These are phyloP conservation scores for Eumeta japonica DNA, from an alignment of 1,140 invertebrate species.

Conservation along the genomic window DNA sequence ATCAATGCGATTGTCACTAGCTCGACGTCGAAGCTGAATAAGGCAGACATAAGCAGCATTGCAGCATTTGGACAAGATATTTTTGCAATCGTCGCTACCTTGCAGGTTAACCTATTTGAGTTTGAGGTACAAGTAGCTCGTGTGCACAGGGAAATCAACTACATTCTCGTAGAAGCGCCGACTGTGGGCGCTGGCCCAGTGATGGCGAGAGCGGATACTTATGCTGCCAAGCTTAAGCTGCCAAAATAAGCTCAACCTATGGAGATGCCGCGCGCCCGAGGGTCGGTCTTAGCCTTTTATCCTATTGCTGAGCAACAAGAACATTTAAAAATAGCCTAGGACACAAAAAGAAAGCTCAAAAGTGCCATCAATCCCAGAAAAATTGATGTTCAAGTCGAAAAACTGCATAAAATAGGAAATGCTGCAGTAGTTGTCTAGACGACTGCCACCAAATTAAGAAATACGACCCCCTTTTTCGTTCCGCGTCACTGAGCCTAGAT, in stretches of 20 bases:
- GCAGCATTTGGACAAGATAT: no score
- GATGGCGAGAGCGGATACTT: not conserved
- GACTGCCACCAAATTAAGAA: not conserved
- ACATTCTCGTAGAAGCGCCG: no score
- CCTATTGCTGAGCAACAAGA: not conserved
- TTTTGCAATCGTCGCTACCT: no score
- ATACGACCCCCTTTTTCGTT: constrained; percentile 2
- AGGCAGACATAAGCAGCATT: no score
- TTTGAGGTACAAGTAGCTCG: no score
- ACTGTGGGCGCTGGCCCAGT: no score
- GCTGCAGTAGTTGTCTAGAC: constrained; percentile 9
- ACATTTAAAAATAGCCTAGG: not conserved
- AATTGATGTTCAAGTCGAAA: not conserved
- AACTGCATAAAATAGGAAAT: constrained; percentile 8
- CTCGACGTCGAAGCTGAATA: no score
- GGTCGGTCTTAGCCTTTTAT: not conserved
- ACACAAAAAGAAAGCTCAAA: not conserved
- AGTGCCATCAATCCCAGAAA: not conserved
- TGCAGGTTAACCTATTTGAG: no score
- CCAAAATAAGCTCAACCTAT: not conserved
- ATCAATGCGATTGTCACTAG: no score
- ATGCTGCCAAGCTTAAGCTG: not conserved
- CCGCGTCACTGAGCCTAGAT: constrained; percentile 3
- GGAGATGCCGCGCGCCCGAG: not conserved
- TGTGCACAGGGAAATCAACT: no score